phyloP scores from a whole-genome alignment of 2,113 vertebrate species.

The Limnothrissa miodon region DNA sequence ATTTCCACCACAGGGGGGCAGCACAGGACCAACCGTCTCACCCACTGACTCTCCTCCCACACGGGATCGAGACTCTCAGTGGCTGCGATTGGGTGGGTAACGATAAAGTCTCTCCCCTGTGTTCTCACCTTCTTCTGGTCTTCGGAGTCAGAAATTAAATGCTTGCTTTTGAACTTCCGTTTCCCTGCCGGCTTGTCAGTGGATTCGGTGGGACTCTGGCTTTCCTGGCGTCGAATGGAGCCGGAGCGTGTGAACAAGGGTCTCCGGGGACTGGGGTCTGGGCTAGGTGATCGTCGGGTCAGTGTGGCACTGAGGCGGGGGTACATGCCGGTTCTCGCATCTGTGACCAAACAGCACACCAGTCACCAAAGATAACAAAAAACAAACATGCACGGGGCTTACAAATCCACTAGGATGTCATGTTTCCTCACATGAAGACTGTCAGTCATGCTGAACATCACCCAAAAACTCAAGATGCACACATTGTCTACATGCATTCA shows the following conservation, averaged over 20 bases:
- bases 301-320: constrained; percentile 51
- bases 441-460: not conserved
- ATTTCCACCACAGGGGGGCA: constrained; percentile 67
- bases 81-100: not conserved
- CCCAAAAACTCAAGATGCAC: not conserved
- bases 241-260: constrained; percentile 69
- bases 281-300: constrained; percentile 44
- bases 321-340: constrained; percentile 54
- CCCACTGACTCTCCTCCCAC: not conserved
- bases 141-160: constrained; percentile 77
- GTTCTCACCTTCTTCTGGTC: constrained; percentile 80
- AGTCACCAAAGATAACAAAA: not conserved
- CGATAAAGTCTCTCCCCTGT: not conserved
- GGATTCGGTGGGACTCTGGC: constrained; percentile 70
- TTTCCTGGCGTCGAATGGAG: constrained; percentile 62
- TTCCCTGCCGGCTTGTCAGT: constrained; percentile 94
- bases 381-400: not conserved
- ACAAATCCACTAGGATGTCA: not conserved
- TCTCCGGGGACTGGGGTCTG: constrained; percentile 58
- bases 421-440: not conserved
- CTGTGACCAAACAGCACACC: constrained; percentile 50
- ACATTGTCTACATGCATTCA: not conserved
- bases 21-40: constrained; percentile 52
- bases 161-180: constrained; percentile 98
- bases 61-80: not conserved